Conservation (phyloP, 2,113 vertebrate genomes). For the Pavo muticus region DNA sequence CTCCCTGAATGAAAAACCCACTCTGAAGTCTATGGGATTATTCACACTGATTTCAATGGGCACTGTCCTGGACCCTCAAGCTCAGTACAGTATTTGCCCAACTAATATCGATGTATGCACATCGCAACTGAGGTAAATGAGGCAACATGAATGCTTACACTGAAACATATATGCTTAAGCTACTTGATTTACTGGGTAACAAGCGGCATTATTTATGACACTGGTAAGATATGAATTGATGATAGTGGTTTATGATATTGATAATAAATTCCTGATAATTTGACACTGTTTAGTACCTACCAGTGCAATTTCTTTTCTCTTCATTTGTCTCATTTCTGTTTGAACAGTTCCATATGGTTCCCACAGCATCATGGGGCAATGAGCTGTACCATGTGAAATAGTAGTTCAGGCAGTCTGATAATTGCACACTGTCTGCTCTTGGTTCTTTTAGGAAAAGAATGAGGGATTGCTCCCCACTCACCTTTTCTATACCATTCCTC, state of each 20-base stretch:
- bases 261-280: background rate
- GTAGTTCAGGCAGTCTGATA: background rate
- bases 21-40: background rate
- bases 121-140: background rate
- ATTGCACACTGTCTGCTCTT: background rate
- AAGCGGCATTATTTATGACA: background rate
- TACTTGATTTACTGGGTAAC: background rate
- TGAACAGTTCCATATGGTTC: background rate
- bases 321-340: background rate
- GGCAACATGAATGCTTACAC: background rate
- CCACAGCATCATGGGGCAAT: background rate
- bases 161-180: background rate
- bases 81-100: background rate
- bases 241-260: background rate
- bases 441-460: background rate
- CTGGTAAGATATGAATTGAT: background rate
- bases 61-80: fast-evolving
- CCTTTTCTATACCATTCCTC: background rate
- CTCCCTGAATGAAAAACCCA: background rate
- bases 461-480: background rate
- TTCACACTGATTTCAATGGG: background rate
- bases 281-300: background rate
- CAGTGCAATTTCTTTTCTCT: background rate
- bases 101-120: background rate
- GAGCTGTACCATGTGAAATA: background rate